Base-by-base conservation (phyloP, 1,140 invertebrate genomes). In the Drosophila virilis region DNA sequence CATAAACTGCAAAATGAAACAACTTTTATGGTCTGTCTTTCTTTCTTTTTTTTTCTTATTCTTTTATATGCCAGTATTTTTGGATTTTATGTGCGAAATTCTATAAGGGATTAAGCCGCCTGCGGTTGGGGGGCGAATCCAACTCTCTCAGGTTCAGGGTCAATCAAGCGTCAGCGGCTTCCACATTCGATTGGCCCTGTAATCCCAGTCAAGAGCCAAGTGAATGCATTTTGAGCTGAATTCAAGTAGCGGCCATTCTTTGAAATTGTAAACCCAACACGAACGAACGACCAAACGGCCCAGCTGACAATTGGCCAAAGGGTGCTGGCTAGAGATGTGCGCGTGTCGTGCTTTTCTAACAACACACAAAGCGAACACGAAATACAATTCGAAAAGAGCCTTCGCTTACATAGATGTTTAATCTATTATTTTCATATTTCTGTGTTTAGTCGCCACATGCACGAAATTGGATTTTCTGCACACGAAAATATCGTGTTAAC, bases 51-150 rank as follows among this genome's bases (percentile, higher is more conserved):
- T 28, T 28, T 17, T 17, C 1, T 28, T 28, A 5, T 28, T 28
- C 22, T 28, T 88, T 88, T 71, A 82, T 82, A 75, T 46, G 37
- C 38, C 58, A 32, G 38, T 33, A 68, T 46, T 35, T 70, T 52
- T 50, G 8, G 62, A 54, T 79, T 86, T 78, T 79, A 88, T 80
- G 59, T 77, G 73, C 77, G 84, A 80, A 89, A 80, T 80, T 80
- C 77, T 64, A 55, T 62, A 83, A 71, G 84, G 79, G 79, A 88
- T 86, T 89, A 89, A 71, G 64, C 37, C 12, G 37, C 38, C 38
- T 55, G 13, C 6, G 13, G 50, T 15, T 8, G 32, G n/a, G 12
- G 40, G 10, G 13, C 28, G 12, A 2, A 9, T 32, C 8, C 12
- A 46, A n/a, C 13, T n/a, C 7, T 40, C 37, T 66, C 52, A 50